Evolutionary conservation across 2,797 vertebrate genomes (phyloP), one percentile per base, ranked within the genome.

Genomic region (Thalassophryne amazonica): DNA sequence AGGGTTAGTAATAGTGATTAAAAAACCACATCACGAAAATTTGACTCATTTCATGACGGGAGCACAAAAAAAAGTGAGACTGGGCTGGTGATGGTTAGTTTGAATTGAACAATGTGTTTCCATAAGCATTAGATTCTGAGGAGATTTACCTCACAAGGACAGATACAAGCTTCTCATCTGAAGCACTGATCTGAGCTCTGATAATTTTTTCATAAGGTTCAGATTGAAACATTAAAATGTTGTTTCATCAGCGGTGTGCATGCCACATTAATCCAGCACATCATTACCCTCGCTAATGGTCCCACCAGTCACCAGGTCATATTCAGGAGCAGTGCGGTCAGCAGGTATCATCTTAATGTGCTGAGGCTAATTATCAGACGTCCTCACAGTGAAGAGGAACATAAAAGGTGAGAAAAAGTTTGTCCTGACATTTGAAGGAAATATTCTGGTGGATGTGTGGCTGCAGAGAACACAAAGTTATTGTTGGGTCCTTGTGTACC

Each of bases 371-470:
- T 64, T 45, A 39, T 63, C 63, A 48, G 31, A 36, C 45, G 45
- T 40, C 8, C 15, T 59, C 33, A 27, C 25, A 16, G 4, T 48
- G 21, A 71, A 58, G 60, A 27, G 41, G 33, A 16, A 28, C 48
- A 57, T 14, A 54, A 66, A 40, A 35, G 38, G 53, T 59, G 55
- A 60, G 51, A 66, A 62, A 63, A 22, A 47, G 13, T 62, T 45
- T 11, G 4, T 28, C 16, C 18, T 11, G 24, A 31, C 49, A 19
- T 62, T 27, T 52, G 23, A 47, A 19, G 50, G 39, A 38, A 30
- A 22, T 68, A 39, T 52, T n/a, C 39, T 27, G 2, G 31, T 16
- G 15, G 5, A 24, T 46, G 30, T 28, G 22, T 43, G 61, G 67
- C 61, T 71, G 63, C 43, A 32, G 22, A 22, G 24, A 43, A 37